Conservation (phyloP, 1,140 invertebrate genomes). For the Notospermus geniculatus region DNA sequence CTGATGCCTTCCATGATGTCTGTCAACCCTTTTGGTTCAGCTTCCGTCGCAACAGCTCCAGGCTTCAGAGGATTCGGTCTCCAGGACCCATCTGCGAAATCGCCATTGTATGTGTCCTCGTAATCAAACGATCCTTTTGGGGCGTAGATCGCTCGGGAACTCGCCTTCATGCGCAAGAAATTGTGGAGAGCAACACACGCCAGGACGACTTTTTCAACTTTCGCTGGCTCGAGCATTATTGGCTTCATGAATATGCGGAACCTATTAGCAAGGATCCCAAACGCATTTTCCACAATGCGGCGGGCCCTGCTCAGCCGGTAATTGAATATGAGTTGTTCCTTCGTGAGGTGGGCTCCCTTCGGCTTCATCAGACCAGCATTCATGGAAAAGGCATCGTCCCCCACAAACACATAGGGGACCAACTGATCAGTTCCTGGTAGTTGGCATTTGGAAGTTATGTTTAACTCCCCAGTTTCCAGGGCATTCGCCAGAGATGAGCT, state of each 20-base stretch:
- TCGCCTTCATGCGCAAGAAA: background rate
- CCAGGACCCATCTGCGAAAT: too few relatives aligned
- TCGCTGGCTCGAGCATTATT: background rate
- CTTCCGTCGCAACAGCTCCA: too few relatives aligned
- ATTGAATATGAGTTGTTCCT: background rate
- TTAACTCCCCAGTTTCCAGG: background rate
- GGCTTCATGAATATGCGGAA: background rate
- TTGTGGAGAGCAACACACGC: background rate
- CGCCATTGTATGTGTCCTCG: too few relatives aligned
- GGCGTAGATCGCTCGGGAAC: too few relatives aligned
- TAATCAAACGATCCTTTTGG: too few relatives aligned
- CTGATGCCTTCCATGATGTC: too few relatives aligned
- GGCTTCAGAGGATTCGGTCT: too few relatives aligned
- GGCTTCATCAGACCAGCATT: conserved; percentile 4
- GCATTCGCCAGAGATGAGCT: background rate
- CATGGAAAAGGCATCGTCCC: conserved; percentile 7
- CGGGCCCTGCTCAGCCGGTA: conserved; percentile 4
- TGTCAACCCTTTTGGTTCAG: background rate
- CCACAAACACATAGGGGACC: background rate
- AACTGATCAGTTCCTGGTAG: background rate
- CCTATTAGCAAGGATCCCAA: background rate
- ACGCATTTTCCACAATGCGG: background rate
- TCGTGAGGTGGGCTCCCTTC: background rate
- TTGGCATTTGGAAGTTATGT: background rate
- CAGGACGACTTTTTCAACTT: background rate